A percentile compares a stretch with the other conserved stretches of the same genome.
Evolutionary conservation across 2,888 invertebrate species (phyloP).

Genomic region (Cosmia trapezina): DNA sequence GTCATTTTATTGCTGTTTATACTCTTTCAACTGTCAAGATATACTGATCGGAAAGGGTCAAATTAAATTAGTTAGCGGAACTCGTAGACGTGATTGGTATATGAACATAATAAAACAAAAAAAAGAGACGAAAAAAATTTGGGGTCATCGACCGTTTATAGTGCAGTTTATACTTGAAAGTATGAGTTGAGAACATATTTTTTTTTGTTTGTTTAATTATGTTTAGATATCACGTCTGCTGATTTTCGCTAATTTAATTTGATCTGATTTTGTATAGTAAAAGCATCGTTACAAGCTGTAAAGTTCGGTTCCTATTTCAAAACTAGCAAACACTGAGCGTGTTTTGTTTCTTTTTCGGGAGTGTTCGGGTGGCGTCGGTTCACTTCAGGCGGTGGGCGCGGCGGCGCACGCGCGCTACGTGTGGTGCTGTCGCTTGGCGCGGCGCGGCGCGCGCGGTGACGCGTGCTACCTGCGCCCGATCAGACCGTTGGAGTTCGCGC

Average conservation of each 20-base stretch:
- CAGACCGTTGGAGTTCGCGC: constrained; percentile 94
- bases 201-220: neutral
- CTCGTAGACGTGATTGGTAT: neutral
- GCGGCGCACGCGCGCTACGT: neutral
- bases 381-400: neutral
- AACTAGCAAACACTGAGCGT: constrained; percentile 27
- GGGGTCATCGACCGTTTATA: too few species aligned
- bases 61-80: neutral
- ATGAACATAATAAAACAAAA: too few species aligned
- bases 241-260: constrained; percentile 8
- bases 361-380: neutral
- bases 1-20: constrained; percentile 45
- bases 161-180: neutral
- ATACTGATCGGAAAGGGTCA: neutral
- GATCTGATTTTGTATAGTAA: neutral
- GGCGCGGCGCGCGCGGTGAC: constrained; percentile 64
- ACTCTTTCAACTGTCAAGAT: constrained; percentile 10
- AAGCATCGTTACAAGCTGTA: constrained; percentile 10
- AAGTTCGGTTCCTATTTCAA: constrained; percentile 41
- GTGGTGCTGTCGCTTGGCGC: constrained; percentile 40
- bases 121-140: too few species aligned
- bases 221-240: too few species aligned
- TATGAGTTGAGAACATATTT: neutral
- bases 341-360: neutral
- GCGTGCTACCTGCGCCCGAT: constrained; percentile 95